Evolutionary conservation across 1,140 invertebrate genomes (phyloP).

Genomic region (Drosophila tani): DNA sequence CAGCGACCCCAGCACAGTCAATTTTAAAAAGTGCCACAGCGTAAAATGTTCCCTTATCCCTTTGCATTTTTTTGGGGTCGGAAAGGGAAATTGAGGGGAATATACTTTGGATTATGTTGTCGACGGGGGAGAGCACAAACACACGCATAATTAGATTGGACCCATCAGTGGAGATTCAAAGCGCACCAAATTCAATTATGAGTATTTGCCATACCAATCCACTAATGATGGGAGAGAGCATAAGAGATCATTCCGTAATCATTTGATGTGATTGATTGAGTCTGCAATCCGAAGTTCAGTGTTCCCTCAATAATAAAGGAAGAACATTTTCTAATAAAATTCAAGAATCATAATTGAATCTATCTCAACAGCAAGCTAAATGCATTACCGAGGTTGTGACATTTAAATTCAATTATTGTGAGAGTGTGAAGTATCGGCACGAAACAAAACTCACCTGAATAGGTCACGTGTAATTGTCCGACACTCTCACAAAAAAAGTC

Average conservation of each 20-base stretch:
- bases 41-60: constrained; percentile 24
- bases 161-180: constrained; percentile 30
- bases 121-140: not conserved
- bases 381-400: not conserved
- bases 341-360: not conserved
- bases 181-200: constrained; percentile 45
- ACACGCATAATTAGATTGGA: constrained; percentile 48
- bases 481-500: not conserved
- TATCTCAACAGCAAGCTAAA: not conserved
- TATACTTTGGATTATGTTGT: constrained; percentile 38
- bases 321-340: too few species aligned
- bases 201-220: constrained; percentile 5
- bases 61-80: constrained; percentile 30
- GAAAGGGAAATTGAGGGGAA: constrained; percentile 10
- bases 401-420: not conserved
- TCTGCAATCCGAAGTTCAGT: not conserved
- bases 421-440: not conserved
- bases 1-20: constrained; percentile 50
- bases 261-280: constrained; percentile 1
- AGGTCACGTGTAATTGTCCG: constrained; percentile 12
- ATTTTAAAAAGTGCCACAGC: constrained; percentile 68
- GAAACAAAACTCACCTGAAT: not conserved
- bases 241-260: constrained; percentile 12
- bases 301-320: not conserved
- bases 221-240: not conserved